Evolutionary conservation across 2,888 invertebrate species (phyloP), one percentile per base, ranked within the genome.

Genomic region (Cinara cedri): DNA sequence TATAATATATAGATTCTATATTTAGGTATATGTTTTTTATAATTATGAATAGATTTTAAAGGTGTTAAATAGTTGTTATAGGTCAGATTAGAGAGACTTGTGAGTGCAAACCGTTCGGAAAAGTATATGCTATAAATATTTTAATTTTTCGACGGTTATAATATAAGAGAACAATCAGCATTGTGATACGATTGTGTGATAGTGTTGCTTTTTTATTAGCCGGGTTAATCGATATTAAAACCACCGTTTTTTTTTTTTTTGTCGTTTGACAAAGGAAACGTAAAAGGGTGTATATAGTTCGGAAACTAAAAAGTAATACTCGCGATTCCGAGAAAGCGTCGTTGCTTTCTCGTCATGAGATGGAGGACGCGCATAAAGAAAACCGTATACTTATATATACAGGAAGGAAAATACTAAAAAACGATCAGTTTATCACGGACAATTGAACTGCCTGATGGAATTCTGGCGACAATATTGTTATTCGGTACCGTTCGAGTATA

Each of bases 351-450:
- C 34, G 42, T 16, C 9, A 34, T 6, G 60, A 16, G 46, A 57
- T 13, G 57, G 42, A 54, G 54, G 24, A 13, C 21, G 42, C 44
- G 42, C 21, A 60, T n/a, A 55, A 60, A 57, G 78, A 68, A 62
- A 78, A 70, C 68, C 34, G 19, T 42, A 46, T 34, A 34, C 34
- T 34, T 34, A 34, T 34, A 34, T 66, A 57, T 57, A 68, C 68
- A 49, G 46, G 60, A 49, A 68, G 55, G 44, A 57, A 78, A 78
- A 78, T 78, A 62, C 49, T 82, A 82, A 82, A 81, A 83, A 82
- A 82, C 82, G 81, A 81, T 78, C 81, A 66, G 83, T 82, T 82
- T 81, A 81, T 72, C 81, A 82, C 81, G 81, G 81, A 81, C 81
- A 82, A 82, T 82, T 82, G 81, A 82, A 81, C 76, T 81, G 81